Conservation (phyloP, 2,888 invertebrate species). For the Pristionchus fissidentatus region DNA sequence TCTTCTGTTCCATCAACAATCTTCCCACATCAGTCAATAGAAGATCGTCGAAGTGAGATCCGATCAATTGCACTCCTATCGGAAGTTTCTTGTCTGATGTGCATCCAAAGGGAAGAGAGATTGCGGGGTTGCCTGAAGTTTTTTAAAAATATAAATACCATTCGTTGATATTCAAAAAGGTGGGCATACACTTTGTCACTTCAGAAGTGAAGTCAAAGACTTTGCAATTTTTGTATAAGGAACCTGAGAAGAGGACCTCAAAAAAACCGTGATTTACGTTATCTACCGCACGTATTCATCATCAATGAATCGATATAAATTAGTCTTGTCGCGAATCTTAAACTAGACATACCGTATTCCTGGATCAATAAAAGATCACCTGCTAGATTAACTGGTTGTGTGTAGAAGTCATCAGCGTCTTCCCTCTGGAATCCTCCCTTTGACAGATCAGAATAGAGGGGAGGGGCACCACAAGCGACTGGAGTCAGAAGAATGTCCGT, state of each 20-base stretch:
- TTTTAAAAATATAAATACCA: too few relatives aligned
- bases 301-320: too few relatives aligned
- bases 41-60: conserved; percentile 17
- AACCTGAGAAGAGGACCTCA: background rate
- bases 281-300: too few relatives aligned
- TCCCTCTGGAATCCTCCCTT: conserved; percentile 90
- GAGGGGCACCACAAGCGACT: conserved; percentile 90
- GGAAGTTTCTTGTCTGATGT: conserved; percentile 57
- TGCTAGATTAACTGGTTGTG: conserved; percentile 96
- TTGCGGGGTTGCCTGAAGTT: conserved; percentile 66
- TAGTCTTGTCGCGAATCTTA: too few relatives aligned
- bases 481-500: conserved; percentile 90
- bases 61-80: conserved; percentile 69
- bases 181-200: too few relatives aligned
- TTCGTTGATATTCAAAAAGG: too few relatives aligned
- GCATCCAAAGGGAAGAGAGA: conserved; percentile 67
- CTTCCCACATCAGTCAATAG: conserved; percentile 16
- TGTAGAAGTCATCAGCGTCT: conserved; percentile 86
- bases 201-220: too few relatives aligned
- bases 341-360: too few relatives aligned
- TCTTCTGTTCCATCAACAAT: conserved; percentile 29
- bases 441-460: conserved; percentile 83
- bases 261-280: background rate
- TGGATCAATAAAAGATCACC: conserved; percentile 79
- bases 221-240: too few relatives aligned